Conservation (phyloP, 2,888 invertebrate species). For the Lymantria monacha region DNA sequence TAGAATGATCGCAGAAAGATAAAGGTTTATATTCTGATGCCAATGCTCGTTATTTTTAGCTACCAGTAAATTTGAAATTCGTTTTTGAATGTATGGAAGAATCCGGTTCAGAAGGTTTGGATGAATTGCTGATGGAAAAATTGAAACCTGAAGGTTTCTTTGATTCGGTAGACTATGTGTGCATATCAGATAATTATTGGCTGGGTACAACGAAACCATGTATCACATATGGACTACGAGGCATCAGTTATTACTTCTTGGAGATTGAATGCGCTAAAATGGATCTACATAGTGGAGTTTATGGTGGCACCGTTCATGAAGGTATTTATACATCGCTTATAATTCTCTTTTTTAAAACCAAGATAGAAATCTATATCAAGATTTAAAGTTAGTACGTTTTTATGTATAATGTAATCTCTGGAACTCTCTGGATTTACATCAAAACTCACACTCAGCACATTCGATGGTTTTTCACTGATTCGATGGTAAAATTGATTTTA, state of each 20-base stretch:
- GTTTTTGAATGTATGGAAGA: constrained; percentile 99
- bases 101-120: constrained; percentile 97
- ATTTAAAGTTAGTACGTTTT: too few relatives aligned
- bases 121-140: constrained; percentile 86
- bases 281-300: constrained; percentile 98
- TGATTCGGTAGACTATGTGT: constrained; percentile 93
- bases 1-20: too few relatives aligned
- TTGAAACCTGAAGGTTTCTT: constrained; percentile 87
- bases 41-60: constrained; percentile 44
- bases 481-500: too few relatives aligned
- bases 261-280: constrained; percentile 94
- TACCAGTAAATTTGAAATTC: constrained; percentile 92
- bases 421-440: too few relatives aligned
- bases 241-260: constrained; percentile 94
- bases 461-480: too few relatives aligned
- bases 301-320: constrained; percentile 93
- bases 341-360: not conserved
- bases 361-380: too few relatives aligned
- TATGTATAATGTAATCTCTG: too few relatives aligned
- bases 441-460: too few relatives aligned
- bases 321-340: constrained; percentile 71
- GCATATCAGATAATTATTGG: constrained; percentile 99
- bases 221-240: constrained; percentile 97
- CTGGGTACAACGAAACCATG: constrained; percentile 98
- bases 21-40: not conserved